Base-by-base conservation (phyloP, 2,113 vertebrate genomes). In the Colaptes auratus region DNA sequence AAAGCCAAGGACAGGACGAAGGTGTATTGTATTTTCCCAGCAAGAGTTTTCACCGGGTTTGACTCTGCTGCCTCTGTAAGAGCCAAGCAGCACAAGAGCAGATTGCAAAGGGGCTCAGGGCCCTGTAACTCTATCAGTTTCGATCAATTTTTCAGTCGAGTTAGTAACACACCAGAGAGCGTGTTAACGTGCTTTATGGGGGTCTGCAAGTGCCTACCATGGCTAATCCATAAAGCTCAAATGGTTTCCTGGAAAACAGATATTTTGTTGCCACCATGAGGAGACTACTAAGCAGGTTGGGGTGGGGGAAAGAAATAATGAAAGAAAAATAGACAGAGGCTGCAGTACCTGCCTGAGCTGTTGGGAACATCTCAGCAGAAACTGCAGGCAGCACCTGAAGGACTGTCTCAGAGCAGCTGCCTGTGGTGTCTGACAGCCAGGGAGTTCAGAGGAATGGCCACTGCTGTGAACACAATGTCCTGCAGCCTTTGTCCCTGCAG, bases 191-290 rank as follows among this genome's bases (percentile, higher is more conserved):
- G 92, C 91, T 95, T 92, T 95, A 91, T 80, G 79, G 89, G 87
- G 82, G 89, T 82, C 93, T 89, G 91, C 79, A 10, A 89, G 93
- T 86, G 84, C 87, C 95, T 58, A 58, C 93, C 75, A 9, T 50
- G 76, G 78, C 93, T 77, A 89, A 96, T 96, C 92, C 95, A 93
- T 95, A 95, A 86, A 80, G 82, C 92, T 95, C 93, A 86, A 89
- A 96, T 6, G 44, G 85, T 88, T 12, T 95, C 87, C 89, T 95
- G 85, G 85, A 93, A 96, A 96, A 95, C 87, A 95, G 91, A 92
- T 82, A 60, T 85, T 89, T 56, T 53, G 72, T 52, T 94, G 85
- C 92, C 91, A 88, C 72, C 91, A 88, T 48, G 91, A 92, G 91
- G 89, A 92, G 94, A 95, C 82, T 96, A 3, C 91, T 80, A 93